phyloP scores from a whole-genome alignment of 1,140 invertebrate genomes.

The Neodiprion lecontei region DNA sequence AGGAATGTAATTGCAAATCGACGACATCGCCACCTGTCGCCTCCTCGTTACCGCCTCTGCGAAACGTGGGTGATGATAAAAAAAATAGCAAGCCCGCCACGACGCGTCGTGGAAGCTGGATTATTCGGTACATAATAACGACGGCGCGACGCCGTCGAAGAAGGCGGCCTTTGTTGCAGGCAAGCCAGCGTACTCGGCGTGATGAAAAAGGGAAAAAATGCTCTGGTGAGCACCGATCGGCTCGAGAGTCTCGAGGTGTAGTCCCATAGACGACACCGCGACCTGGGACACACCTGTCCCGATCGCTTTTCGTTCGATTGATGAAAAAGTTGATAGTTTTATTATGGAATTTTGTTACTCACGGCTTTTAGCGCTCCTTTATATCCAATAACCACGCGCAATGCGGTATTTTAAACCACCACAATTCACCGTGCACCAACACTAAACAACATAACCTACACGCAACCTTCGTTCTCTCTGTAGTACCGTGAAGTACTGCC shows the following conservation, averaged over 20 bases:
- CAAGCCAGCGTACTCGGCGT: background rate
- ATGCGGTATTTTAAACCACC: background rate
- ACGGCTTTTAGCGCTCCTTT: background rate
- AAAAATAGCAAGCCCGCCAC: background rate
- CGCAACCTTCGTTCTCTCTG: background rate
- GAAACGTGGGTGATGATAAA: background rate
- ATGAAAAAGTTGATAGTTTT: background rate
- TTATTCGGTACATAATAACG: too few relatives aligned
- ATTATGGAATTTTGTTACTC: background rate
- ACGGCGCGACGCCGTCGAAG: background rate
- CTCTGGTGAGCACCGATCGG: background rate
- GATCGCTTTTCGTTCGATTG: too few relatives aligned
- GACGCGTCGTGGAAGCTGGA: background rate
- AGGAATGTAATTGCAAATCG: too few relatives aligned
- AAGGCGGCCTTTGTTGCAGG: background rate
- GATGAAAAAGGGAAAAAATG: background rate
- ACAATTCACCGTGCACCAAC: background rate
- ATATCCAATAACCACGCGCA: background rate
- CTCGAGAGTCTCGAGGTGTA: background rate
- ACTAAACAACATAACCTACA: slow-evolving; percentile 5
- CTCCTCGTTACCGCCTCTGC: background rate
- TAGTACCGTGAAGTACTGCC: slow-evolving; percentile 1
- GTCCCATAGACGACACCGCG: background rate
- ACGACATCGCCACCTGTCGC: background rate
- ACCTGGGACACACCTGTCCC: background rate